phyloP scores from a whole-genome alignment of 2,113 vertebrate species.

The Cavia aperea region DNA sequence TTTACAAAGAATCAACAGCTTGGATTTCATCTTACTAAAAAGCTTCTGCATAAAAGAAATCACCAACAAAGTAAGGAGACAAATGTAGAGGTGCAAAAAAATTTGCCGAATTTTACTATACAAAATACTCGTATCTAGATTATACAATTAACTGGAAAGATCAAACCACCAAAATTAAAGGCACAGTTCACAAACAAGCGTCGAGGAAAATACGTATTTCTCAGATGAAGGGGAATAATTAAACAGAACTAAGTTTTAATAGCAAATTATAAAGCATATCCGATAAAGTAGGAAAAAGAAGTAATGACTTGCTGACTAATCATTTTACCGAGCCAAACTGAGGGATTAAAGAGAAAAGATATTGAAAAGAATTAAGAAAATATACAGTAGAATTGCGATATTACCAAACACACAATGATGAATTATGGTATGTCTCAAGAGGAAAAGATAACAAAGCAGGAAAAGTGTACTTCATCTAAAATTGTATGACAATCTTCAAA shows the following conservation, averaged over 20 bases:
- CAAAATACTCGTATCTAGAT: no score
- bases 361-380: neutral
- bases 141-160: no score
- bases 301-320: neutral
- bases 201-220: no score
- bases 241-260: neutral
- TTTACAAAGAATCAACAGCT: no score
- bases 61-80: no score
- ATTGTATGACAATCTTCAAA: neutral
- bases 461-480: neutral
- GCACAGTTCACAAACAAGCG: no score
- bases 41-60: no score
- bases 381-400: neutral
- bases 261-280: no score
- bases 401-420: neutral
- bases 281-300: neutral
- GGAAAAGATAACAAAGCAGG: neutral
- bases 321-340: neutral
- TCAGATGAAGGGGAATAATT: neutral
- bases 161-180: no score
- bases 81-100: no score
- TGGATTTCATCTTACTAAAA: no score
- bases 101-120: no score
- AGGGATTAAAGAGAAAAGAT: neutral
- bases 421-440: neutral